Conservation (phyloP, 2,113 vertebrate genomes). For the Ciconia stormi region DNA sequence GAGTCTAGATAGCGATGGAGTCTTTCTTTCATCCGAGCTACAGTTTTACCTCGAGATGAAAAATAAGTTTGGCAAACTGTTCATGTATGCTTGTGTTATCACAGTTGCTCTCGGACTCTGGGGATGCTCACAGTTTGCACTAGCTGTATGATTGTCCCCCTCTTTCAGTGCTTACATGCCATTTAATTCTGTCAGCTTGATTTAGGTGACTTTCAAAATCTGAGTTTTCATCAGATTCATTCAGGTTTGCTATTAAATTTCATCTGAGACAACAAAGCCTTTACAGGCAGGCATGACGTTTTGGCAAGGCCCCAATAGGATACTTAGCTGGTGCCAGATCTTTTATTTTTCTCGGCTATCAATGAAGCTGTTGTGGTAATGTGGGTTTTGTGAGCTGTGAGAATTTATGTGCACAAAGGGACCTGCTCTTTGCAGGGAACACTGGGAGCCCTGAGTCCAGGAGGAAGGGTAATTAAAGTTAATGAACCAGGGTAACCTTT, state of each 20-base stretch:
- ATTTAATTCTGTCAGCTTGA: constrained; percentile 6
- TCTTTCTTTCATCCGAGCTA: background rate
- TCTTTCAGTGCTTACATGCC: background rate
- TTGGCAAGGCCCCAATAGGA: constrained; percentile 75
- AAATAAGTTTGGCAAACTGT: background rate
- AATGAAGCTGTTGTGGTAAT: constrained; percentile 83
- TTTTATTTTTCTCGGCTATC: constrained; percentile 78
- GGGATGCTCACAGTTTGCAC: background rate
- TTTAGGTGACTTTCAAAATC: constrained; percentile 49
- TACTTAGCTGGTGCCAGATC: constrained; percentile 74
- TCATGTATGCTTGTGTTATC: background rate
- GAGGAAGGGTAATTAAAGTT: constrained; percentile 82
- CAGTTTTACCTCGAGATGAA: background rate
- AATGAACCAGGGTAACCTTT: constrained; percentile 82
- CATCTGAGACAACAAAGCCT: constrained; percentile 59
- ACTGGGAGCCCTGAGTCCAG: constrained; percentile 76
- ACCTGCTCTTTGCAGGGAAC: constrained; percentile 81
- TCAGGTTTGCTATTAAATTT: constrained; percentile 72
- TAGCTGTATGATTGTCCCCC: background rate
- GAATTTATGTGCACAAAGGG: constrained; percentile 81
- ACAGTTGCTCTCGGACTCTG: background rate
- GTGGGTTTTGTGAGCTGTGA: constrained; percentile 83
- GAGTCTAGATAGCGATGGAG: background rate
- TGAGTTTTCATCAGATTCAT: constrained; percentile 55
- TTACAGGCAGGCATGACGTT: constrained; percentile 69